A percentile compares a stretch with the other conserved stretches of the same genome.
Evolutionary conservation across 2,113 vertebrate species (phyloP).

Genomic region (Cisticola juncidis): DNA sequence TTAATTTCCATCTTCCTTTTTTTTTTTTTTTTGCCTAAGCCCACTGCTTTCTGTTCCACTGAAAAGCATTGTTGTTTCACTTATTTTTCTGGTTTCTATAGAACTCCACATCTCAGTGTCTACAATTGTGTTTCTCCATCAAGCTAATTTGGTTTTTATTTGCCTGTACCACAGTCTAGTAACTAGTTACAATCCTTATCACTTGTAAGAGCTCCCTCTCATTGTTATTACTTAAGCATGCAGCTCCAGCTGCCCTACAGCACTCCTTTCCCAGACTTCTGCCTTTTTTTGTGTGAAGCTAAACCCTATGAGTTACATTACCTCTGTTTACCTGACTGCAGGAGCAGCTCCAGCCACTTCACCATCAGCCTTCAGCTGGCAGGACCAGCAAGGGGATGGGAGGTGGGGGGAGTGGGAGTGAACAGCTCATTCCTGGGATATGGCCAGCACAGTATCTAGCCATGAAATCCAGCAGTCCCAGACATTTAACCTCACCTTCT

Average conservation of each 20-base stretch:
- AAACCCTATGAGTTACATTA: neutral
- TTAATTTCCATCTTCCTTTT: neutral
- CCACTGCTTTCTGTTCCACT: neutral
- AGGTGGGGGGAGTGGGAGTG: neutral
- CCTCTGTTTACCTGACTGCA: neutral
- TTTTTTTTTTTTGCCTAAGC: neutral
- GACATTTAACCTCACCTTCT: neutral
- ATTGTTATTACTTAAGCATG: neutral
- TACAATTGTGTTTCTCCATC: neutral
- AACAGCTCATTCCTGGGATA: neutral
- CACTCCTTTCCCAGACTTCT: neutral
- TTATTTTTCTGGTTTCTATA: neutral
- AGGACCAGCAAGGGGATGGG: neutral
- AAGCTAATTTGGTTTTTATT: neutral
- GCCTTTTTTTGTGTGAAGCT: neutral
- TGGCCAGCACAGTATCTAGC: too few species aligned
- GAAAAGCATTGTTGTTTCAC: neutral
- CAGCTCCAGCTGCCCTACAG: neutral
- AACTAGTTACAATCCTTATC: neutral
- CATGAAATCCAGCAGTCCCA: neutral
- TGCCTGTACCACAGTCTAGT: neutral
- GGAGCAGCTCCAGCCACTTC: neutral
- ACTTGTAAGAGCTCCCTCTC: neutral
- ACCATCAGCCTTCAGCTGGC: neutral
- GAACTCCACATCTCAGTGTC: neutral